Evolutionary conservation across 1,140 invertebrate genomes (phyloP), one percentile per base, ranked within the genome.

Genomic region (Papilio polytes): DNA sequence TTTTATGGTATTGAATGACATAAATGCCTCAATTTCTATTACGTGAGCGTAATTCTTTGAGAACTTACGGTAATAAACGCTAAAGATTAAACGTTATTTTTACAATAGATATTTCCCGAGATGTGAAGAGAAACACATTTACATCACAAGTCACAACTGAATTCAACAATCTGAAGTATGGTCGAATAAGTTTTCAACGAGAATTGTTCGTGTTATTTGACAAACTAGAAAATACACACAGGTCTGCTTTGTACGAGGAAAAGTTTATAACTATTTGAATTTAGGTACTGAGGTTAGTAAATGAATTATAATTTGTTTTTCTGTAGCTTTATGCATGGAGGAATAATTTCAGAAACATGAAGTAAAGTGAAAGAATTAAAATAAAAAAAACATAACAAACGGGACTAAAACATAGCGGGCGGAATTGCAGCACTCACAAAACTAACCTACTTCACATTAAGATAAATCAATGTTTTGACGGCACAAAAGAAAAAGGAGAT

Each of bases 151-250:
- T 70, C 63, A 36, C 26, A 70, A 70, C 13, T 15, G 63, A 70
- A 20, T 59, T 10, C 56, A 20, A 66, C 59, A 66, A 66, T 22
- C 22, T 66, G 4, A 36, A 26, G 26, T 70, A 70, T 31, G 26
- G 8, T 22, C 20, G 59, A 63, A 63, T 26, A 70, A 70, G 63
- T 70, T 70, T 70, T 66, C 59, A 66, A 66, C 59, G 10, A 59
- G 56, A 13, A 66, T 66, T 66, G 59, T 66, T 66, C 13, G 59
- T 66, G 59, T 66, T 66, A 66, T 66, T 66, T 70, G 3, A 31
- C 63, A 70, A 70, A 70, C 3, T 26, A 63, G 22, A 26, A 22
- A 20, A 63, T 26, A 13, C 20, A 63, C 10, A 63, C 20, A 9
- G 56, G 6, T 26, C 59, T 18, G 22, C 12, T 18, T 26, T 20